Percentiles rank a stretch among this genome's conserved stretches.
These are phyloP conservation scores for Allygus modestus DNA, from an alignment of 2,888 invertebrate species.

Conservation along the genomic window DNA sequence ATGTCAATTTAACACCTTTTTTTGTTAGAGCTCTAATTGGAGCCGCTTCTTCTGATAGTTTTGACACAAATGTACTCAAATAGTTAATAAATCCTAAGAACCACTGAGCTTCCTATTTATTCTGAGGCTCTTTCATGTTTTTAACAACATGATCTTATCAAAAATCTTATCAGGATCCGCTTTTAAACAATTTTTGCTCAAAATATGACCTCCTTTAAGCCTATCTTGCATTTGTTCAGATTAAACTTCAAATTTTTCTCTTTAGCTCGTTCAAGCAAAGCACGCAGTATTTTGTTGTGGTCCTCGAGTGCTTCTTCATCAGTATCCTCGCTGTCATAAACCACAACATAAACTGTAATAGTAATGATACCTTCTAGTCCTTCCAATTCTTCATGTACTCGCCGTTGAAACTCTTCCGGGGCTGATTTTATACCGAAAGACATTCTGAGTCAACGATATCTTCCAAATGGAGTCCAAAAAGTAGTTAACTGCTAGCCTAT, in stretches of 20 bases:
- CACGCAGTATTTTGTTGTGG: background rate
- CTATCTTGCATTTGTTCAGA: background rate
- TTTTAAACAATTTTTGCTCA: background rate
- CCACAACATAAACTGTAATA: too few relatives aligned
- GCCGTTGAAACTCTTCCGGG: slow-evolving; percentile 20
- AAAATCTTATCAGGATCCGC: slow-evolving; percentile 23
- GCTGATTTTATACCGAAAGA: too few relatives aligned
- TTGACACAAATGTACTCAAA: slow-evolving; percentile 47
- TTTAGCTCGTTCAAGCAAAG: too few relatives aligned
- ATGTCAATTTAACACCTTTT: background rate
- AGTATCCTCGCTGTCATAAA: background rate
- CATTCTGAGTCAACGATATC: too few relatives aligned
- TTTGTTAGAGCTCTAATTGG: slow-evolving; percentile 19
- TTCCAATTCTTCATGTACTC: background rate
- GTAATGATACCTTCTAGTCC: background rate
- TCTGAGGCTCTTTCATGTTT: slow-evolving; percentile 28
- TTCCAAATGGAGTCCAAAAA: too few relatives aligned
- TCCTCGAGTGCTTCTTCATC: background rate
- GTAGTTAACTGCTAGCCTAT: background rate
- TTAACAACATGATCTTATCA: background rate
- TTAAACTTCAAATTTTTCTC: too few relatives aligned
- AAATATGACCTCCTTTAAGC: background rate
- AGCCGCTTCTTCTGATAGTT: slow-evolving; percentile 16
- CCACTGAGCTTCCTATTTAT: slow-evolving; percentile 17
- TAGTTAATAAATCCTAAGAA: slow-evolving; percentile 45